phyloP scores from a whole-genome alignment of 1,140 invertebrate species.

The Dicyema japonicum region DNA sequence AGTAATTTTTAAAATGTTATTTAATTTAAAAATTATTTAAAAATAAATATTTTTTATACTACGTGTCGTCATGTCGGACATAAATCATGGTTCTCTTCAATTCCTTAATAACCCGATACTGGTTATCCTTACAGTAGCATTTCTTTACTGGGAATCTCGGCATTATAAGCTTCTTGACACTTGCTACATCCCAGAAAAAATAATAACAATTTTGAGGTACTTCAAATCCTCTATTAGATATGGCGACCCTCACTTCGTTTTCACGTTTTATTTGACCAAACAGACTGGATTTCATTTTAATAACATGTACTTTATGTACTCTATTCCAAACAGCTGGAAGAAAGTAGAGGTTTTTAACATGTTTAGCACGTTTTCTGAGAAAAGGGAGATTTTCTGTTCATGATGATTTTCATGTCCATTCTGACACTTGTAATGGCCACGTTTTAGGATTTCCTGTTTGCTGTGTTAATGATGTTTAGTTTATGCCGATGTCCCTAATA shows the following conservation, averaged over 20 bases:
- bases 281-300: conserved; percentile 76
- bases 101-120: no score
- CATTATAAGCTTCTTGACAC: no score
- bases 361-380: conserved; percentile 31
- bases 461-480: conserved; percentile 9
- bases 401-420: conserved; percentile 40
- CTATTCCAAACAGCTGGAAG: conserved; percentile 63
- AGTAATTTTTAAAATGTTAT: no score
- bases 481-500: conserved; percentile 78
- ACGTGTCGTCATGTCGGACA: no score
- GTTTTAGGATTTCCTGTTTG: conserved; percentile 1
- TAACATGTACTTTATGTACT: conserved; percentile 85
- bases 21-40: no score
- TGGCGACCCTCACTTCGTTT: conserved; percentile 61
- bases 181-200: no score
- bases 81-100: no score
- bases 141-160: no score
- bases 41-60: no score
- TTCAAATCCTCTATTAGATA: conserved; percentile 30
- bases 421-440: background rate
- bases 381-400: conserved; percentile 78
- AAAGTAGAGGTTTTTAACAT: conserved; percentile 22
- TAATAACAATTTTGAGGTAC: no score
- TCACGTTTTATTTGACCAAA: conserved; percentile 64
- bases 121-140: no score